A percentile compares a stretch with the other conserved stretches of the same genome.
Evolutionary conservation across 2,113 vertebrate genomes (phyloP).

Genomic region (rat (Rattus norvegicus)): GRCr8 NC_086022.1:85208501-85209000

Average conservation of each 20-base stretch:
- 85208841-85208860: background rate
- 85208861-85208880: background rate
- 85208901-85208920: background rate
- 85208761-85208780: background rate
- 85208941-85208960: background rate
- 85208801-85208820: background rate
- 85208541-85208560: background rate
- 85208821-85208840: background rate
- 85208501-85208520: background rate
- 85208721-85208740: background rate
- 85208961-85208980: background rate
- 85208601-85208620: background rate
- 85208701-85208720: background rate
- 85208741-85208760: background rate
- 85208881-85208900: background rate
- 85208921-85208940: background rate
- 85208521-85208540: constrained; percentile 22
- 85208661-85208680: background rate
- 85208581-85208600: background rate
- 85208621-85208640: background rate
- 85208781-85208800: background rate
- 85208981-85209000: background rate
- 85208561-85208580: background rate
- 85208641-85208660: background rate
- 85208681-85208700: background rate